Evolutionary conservation across 2,888 invertebrate genomes (phyloP), one percentile per base, ranked within the genome.

Genomic region (Euzetes globulus): DNA sequence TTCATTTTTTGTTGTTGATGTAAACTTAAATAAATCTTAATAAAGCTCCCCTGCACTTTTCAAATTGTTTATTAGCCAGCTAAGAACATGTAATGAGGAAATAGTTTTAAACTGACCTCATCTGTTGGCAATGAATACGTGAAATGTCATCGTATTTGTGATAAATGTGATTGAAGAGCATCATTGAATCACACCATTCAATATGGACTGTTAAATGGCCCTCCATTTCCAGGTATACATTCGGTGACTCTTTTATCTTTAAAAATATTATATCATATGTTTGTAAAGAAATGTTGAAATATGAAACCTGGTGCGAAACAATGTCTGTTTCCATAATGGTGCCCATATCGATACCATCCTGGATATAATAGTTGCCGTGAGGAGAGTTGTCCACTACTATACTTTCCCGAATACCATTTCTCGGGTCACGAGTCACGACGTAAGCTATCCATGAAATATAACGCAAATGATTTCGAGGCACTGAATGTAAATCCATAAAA

Each of bases 71-170:
- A 71, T 52, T 13, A 52, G 17, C 19, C n/a, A n/a, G n/a, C n/a
- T n/a, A n/a, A n/a, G n/a, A n/a, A n/a, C n/a, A n/a, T n/a, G n/a
- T n/a, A n/a, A n/a, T n/a, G n/a, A n/a, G n/a, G n/a, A n/a, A n/a
- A n/a, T n/a, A n/a, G n/a, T n/a, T n/a, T n/a, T n/a, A 63, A 29
- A 13, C 33, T 63, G 29, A 89, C 90, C 89, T 88, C 91, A 91
- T 91, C 82, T 91, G 91, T 81, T 90, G 89, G 82, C 89, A 90
- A 83, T 91, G 91, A 77, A 90, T 85, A 78, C 91, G 86, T 80
- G 88, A 88, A 63, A 91, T 88, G 83, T 91, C 91, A 82, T 91
- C 91, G 82, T 91, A 90, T 81, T 89, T 89, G 84, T 91, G 90
- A 83, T 91, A 91, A 76, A 89, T 89, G 76, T 91, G 89, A 82